These are phyloP conservation scores for Auanema freiburgensis DNA, from an alignment of 2,888 invertebrate species.

Conservation along the genomic window DNA sequence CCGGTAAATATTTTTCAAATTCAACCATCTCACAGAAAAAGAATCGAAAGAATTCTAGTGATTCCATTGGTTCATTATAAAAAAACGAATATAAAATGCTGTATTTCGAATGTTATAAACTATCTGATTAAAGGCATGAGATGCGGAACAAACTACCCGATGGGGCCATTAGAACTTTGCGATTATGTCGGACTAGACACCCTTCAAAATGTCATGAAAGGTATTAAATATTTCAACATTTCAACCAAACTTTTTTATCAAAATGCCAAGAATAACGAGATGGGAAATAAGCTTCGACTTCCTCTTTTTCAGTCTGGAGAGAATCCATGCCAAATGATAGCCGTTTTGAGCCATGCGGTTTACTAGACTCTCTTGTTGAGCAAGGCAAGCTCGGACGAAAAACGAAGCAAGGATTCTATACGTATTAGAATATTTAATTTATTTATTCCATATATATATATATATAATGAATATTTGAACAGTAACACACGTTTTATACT, in stretches of 20 bases:
- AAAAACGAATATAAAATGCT: too few species aligned
- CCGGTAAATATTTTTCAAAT: constrained; percentile 65
- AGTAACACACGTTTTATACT: too few species aligned
- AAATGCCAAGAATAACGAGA: constrained; percentile 1
- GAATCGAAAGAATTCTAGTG: not conserved
- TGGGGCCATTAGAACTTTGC: constrained; percentile 83
- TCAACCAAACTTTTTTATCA: not conserved
- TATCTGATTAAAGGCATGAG: constrained; percentile 26
- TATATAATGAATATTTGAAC: not conserved
- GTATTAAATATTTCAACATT: constrained; percentile 56
- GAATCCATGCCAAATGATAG: constrained; percentile 44
- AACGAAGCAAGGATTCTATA: constrained; percentile 81
- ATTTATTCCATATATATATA: not conserved
- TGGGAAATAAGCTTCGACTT: too few species aligned
- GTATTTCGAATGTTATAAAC: not conserved
- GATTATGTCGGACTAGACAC: constrained; percentile 85
- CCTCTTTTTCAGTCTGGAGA: constrained; percentile 48
- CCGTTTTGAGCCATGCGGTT: constrained; percentile 57
- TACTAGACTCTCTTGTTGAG: constrained; percentile 74
- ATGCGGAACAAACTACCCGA: constrained; percentile 72
- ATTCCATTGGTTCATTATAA: too few species aligned
- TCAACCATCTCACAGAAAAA: not conserved
- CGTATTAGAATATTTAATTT: constrained; percentile 66
- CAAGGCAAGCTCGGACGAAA: constrained; percentile 82
- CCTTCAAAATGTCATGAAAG: constrained; percentile 76